Percentiles rank a stretch among this genome's conserved stretches.
phyloP scores from a whole-genome alignment of 2,113 vertebrate genomes.

The Eulemur macaco region DNA sequence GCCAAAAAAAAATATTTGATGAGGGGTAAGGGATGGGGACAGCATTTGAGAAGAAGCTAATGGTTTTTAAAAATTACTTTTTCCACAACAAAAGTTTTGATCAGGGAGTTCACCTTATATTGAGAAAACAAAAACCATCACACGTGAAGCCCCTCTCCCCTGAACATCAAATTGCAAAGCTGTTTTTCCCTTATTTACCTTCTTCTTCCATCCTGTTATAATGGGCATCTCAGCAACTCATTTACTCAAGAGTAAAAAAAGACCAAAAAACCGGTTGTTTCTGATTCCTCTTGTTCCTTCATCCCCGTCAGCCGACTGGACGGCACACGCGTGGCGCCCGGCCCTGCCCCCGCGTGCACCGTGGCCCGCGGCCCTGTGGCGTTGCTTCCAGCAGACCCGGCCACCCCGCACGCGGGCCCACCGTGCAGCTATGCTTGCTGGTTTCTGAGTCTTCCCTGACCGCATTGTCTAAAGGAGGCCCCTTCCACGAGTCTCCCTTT shows the following conservation, averaged over 20 bases:
- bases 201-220: neutral
- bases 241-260: neutral
- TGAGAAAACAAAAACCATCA: neutral
- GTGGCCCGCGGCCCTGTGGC: too few relatives aligned
- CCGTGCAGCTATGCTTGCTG: neutral
- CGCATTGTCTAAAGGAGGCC: neutral
- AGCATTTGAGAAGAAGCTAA: neutral
- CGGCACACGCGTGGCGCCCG: neutral
- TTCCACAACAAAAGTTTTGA: neutral
- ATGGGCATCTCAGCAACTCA: neutral
- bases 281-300: neutral
- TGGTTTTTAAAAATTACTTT: neutral
- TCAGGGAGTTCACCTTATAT: neutral
- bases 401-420: too few relatives aligned
- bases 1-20: neutral
- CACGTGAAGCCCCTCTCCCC: neutral
- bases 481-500: neutral
- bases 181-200: neutral
- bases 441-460: neutral
- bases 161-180: neutral
- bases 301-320: fast-evolving
- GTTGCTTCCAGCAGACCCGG: too few relatives aligned
- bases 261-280: too few relatives aligned
- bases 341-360: too few relatives aligned
- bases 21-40: neutral